Evolutionary conservation across 2,113 vertebrate species (phyloP), one percentile per base, ranked within the genome.

Genomic region (Nothocercus nigrocapillus): DNA sequence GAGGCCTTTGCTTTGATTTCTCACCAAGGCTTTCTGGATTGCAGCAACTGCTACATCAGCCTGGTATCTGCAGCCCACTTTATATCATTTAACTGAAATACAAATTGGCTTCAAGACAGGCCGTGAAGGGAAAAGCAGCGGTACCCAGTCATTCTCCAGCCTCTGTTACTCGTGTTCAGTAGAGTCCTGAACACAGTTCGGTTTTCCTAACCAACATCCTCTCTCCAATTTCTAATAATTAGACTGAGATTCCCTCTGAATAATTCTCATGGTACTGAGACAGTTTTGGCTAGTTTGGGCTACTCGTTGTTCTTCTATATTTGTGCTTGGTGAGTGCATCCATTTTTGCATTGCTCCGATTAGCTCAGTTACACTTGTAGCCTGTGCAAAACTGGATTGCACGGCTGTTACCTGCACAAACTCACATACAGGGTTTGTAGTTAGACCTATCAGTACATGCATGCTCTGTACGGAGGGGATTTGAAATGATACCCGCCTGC

Each of bases 11-110:
- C 40, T 56, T 59, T 86, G 68, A 30, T 44, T 81, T 56, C 22
- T 56, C 51, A 51, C 27, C 16, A 14, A 36, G 58, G 47, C n/a
- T 53, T 81, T 83, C 45, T 47, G 56, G 34, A 34, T 59, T 28
- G 1, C 10, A 16, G n/a, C 0, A 0, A 11, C 34, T 36, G 24
- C 59, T 84, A 45, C 0, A 27, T 42, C 45, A 16, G 3, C 36
- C 5, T 6, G 10, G 5, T 24, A 7, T 27, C 27, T 94, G 45
- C 17, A 45, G 49, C 75, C 32, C 44, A 78, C 44, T 38, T 27
- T 15, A 7, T 18, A 1, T 49, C 1, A 0, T 59, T 18, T 38
- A 45, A 8, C 27, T 61, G 56, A 70, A 49, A 5, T 13, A 2
- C 0, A 3, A 53, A 1, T 17, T 47, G 67, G 38, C 38, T 61